Base-by-base conservation (phyloP, 1,140 invertebrate species). In the Leptopilina boulardi region DNA sequence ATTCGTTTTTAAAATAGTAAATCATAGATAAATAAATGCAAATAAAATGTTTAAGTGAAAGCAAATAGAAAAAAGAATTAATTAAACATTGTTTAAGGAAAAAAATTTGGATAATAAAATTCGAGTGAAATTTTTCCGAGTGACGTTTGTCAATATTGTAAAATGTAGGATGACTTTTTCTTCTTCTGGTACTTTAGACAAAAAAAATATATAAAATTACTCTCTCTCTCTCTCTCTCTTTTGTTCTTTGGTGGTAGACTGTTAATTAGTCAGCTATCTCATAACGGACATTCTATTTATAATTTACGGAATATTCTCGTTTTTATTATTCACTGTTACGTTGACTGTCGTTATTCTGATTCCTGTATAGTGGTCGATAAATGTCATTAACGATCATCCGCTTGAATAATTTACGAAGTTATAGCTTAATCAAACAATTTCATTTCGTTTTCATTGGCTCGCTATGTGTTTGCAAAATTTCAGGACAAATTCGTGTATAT, bases 351-450 rank as follows among this genome's bases (percentile, higher is more conserved):
- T 51, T 51, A 51, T 51, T 51, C 47, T 51, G 54, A 59, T 23
- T 59, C 21, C 2, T 23, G 54, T 59, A n/a, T n/a, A 3, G 54
- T 59, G 19, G 18, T 59, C 21, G 54, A 59, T 59, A 59, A 59
- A 23, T 59, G 54, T 59, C 54, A 23, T 59, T 59, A 23, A 59
- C 2, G 18, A 59, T 59, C 21, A 59, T 59, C 10, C 21, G 18
- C 19, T 21, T 59, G 9, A 59, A 23, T 23, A 59, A 23, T 59
- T 21, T 23, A 59, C 54, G 21, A 21, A 11, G 54, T 51, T 51
- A 51, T 51, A 3, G 15, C 47, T 51, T n/a, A 51, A 51, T 51
- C 47, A 51, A 51, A 51, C 47, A 51, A 51, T 51, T 51, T 51
- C 3, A 51, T 51, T 51, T n/a, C 2, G 18, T 51, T 51, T 51